Evolutionary conservation across 2,113 vertebrate species (phyloP), one percentile per base, ranked within the genome.

Genomic region (Osmerus mordax): DNA sequence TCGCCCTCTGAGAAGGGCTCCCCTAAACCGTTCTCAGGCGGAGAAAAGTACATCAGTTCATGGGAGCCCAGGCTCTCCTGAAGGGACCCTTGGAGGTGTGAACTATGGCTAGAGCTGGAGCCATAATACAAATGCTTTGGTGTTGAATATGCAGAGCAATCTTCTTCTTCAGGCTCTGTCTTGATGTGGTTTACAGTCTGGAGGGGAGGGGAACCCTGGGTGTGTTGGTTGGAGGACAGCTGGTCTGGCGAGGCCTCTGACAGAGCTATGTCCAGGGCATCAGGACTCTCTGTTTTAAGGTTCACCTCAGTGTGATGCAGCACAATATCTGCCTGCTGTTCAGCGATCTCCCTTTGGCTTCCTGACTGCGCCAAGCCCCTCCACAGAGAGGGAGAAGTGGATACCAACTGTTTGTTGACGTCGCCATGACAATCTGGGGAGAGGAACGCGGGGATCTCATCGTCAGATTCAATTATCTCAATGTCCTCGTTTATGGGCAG

Each of bases 121-220:
- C 19, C 47, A 13, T 56, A 36, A 55, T 71, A 70, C 23, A 72
- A 72, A 55, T 56, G 25, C 32, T 71, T 23, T 41, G 4, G 29
- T 59, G 52, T 16, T 21, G 64, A 51, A 19, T 19, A 53, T 23
- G 9, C 0, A 4, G 12, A 13, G 13, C 59, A 67, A 25, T 72
- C 73, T 14, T 23, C 23, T 23, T 1, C 23, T 23, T 29, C 11
- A 18, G 73, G 61, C 28, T 83, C 81, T 5, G 12, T 62, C 70
- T 81, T 85, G 0, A 79, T 81, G 54, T 72, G 16, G 2, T 65
- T 15, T 2, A 61, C 23, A 4, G 64, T 21, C 21, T 67, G 29
- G 28, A 56, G 53, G 8, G 63, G 36, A 41, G 23, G 67, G n/a
- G 67, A 63, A 63, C 25, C 60, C 18, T 23, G 70, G 3, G 29